Percentiles rank a stretch among this genome's conserved stretches.
These are phyloP conservation scores for Agrochola lota DNA, from an alignment of 2,888 invertebrate genomes.

Conservation along the genomic window DNA sequence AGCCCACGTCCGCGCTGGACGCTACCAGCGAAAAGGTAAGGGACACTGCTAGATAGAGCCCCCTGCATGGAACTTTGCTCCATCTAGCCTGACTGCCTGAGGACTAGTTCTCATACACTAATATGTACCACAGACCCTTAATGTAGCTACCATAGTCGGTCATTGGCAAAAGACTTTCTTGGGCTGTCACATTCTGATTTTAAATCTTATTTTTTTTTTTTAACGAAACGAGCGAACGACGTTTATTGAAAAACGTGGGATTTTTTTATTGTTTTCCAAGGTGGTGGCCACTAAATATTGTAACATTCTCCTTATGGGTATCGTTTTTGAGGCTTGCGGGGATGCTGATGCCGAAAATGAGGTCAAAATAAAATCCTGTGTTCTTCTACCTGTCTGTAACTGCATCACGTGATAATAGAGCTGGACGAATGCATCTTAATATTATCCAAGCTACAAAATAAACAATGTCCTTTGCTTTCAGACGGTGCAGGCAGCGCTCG, in stretches of 20 bases:
- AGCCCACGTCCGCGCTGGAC: constrained; percentile 93
- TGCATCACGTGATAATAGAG: not conserved
- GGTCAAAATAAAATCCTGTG: not conserved
- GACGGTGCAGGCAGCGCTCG: constrained; percentile 95
- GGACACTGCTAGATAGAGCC: not conserved
- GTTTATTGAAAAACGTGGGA: not conserved
- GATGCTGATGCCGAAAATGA: not conserved
- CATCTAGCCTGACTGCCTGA: not conserved
- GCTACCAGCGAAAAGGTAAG: constrained; percentile 92
- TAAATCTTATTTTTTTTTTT: not conserved
- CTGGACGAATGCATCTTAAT: no score
- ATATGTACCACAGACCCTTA: not conserved
- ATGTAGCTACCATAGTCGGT: not conserved
- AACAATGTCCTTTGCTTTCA: constrained; percentile 58
- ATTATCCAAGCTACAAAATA: not conserved
- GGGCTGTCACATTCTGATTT: not conserved
- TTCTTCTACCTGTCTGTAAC: not conserved
- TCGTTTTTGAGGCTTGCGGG: no score
- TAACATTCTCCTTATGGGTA: no score
- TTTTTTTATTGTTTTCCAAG: not conserved
- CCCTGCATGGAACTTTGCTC: not conserved
- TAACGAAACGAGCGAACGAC: no score
- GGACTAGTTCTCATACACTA: not conserved
- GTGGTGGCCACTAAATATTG: no score
- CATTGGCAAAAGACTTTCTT: not conserved